Percentiles rank a stretch among this genome's conserved stretches.
Conservation (phyloP, 2,797 vertebrate genomes). For the Halcyon leucocephala region DNA sequence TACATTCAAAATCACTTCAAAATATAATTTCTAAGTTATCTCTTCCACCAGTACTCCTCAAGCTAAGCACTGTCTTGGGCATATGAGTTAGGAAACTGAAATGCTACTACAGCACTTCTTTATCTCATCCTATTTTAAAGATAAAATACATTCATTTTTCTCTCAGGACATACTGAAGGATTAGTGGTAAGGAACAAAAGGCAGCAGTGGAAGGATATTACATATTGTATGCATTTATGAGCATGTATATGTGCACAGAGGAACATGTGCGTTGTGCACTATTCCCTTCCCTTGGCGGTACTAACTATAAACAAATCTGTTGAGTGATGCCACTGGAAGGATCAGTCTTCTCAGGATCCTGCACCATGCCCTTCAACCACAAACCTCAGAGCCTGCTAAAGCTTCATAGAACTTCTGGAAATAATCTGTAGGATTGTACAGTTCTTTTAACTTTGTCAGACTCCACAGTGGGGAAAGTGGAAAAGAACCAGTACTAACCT, state of each 20-base stretch:
- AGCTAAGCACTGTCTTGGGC: neutral
- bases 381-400: neutral
- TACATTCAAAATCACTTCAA: neutral
- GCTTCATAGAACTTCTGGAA: neutral
- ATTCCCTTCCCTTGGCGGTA: neutral
- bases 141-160: neutral
- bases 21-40: neutral
- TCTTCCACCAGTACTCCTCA: neutral
- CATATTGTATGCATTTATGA: neutral
- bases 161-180: neutral
- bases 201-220: neutral
- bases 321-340: neutral
- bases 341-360: neutral
- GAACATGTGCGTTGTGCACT: accelerated
- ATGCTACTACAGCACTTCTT: neutral
- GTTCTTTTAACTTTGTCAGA: neutral
- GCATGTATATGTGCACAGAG: accelerated
- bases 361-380: neutral
- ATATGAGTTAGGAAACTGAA: neutral
- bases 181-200: neutral
- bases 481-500: neutral
- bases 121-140: neutral
- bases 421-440: neutral
- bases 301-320: neutral
- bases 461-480: neutral